phyloP scores from a whole-genome alignment of 2,888 invertebrate species.

The Pachycephus smyrnensis region DNA sequence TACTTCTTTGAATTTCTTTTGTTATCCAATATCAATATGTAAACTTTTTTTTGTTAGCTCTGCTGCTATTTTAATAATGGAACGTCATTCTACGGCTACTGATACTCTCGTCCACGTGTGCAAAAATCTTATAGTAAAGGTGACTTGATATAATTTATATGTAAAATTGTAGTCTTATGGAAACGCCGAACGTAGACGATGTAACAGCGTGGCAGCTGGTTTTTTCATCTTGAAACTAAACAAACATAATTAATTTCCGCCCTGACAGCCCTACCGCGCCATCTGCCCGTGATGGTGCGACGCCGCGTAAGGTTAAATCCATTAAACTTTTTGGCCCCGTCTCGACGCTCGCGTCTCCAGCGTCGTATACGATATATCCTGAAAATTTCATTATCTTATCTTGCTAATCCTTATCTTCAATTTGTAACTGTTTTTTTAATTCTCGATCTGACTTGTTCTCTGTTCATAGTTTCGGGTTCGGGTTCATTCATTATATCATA shows the following conservation, averaged over 20 bases:
- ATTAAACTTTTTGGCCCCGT: background rate
- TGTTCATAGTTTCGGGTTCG: background rate
- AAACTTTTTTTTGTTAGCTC: background rate
- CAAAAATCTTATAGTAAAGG: background rate
- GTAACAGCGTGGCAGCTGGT: conserved; percentile 16
- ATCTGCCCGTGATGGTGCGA: conserved; percentile 13
- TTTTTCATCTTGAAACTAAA: conserved; percentile 38
- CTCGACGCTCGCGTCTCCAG: background rate
- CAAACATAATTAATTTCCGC: conserved; percentile 38
- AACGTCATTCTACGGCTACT: background rate
- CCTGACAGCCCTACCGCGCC: conserved; percentile 13
- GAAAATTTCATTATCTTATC: background rate
- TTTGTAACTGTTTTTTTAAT: background rate
- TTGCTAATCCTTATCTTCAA: background rate
- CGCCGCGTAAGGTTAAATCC: conserved; percentile 29
- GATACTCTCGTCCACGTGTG: background rate
- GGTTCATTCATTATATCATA: background rate
- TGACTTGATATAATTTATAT: background rate
- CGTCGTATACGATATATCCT: background rate
- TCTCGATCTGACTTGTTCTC: background rate
- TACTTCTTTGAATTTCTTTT: background rate
- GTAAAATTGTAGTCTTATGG: background rate
- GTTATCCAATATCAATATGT: background rate
- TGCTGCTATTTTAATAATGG: background rate
- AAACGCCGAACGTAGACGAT: conserved; percentile 14